A percentile compares a stretch with the other conserved stretches of the same genome.
Conservation (phyloP, 2,888 invertebrate genomes). For the Tachina fera region DNA sequence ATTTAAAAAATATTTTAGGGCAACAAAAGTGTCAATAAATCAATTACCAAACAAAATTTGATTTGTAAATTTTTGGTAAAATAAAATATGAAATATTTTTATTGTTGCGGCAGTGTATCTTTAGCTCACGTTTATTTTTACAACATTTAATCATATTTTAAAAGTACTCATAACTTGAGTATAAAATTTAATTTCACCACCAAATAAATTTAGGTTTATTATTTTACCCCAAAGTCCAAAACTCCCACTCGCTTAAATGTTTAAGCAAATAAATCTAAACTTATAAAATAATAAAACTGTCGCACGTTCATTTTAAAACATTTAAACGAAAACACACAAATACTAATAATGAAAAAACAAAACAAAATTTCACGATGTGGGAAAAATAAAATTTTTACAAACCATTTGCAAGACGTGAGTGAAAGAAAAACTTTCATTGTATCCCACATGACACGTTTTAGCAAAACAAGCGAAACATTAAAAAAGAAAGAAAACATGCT, state of each 20-base stretch:
- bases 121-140: no score
- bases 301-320: constrained; percentile 19
- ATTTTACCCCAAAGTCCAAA: not conserved
- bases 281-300: constrained; percentile 22
- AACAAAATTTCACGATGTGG: constrained; percentile 7
- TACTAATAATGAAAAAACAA: not conserved
- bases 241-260: not conserved
- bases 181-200: no score
- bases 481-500: not conserved
- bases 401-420: constrained; percentile 25
- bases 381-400: constrained; percentile 9
- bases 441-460: constrained; percentile 10
- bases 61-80: no score
- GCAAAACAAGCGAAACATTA: not conserved
- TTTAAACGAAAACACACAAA: not conserved
- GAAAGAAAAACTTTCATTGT: not conserved
- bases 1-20: no score
- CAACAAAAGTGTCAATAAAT: no score
- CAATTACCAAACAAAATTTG: no score
- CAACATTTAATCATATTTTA: no score
- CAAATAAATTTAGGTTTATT: not conserved
- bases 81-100: no score
- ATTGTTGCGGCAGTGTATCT: no score
- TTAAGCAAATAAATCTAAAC: not conserved
- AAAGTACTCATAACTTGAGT: no score